A percentile compares a stretch with the other conserved stretches of the same genome.
These are phyloP conservation scores for Carterocephalus palaemon DNA, from an alignment of 2,888 invertebrate species.

Conservation along the genomic window DNA sequence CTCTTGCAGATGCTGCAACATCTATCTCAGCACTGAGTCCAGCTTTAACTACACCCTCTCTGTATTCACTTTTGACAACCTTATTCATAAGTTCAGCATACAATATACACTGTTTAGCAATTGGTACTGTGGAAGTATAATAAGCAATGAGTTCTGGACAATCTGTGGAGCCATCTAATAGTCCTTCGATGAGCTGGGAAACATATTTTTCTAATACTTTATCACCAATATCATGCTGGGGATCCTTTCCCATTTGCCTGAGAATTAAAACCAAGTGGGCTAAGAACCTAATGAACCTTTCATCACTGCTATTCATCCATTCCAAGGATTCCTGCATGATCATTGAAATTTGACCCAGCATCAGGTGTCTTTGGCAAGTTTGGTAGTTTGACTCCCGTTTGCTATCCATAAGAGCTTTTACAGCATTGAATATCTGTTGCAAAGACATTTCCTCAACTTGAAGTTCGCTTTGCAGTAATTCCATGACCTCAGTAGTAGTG, in stretches of 20 bases:
- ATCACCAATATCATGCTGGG: slow-evolving; percentile 85
- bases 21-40: slow-evolving; percentile 88
- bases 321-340: slow-evolving; percentile 84
- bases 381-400: slow-evolving; percentile 84
- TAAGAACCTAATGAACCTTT: slow-evolving; percentile 85
- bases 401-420: slow-evolving; percentile 68
- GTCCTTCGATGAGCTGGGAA: slow-evolving; percentile 81
- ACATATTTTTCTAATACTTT: slow-evolving; percentile 87
- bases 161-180: slow-evolving; percentile 73
- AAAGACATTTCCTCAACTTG: slow-evolving; percentile 60
- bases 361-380: slow-evolving; percentile 89
- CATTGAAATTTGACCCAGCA: slow-evolving; percentile 87
- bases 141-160: slow-evolving; percentile 90
- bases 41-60: slow-evolving; percentile 82
- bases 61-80: slow-evolving; percentile 81
- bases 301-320: slow-evolving; percentile 80
- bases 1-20: slow-evolving; percentile 89
- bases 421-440: slow-evolving; percentile 64
- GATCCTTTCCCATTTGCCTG: slow-evolving; percentile 86
- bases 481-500: slow-evolving; percentile 60
- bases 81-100: slow-evolving; percentile 85
- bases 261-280: slow-evolving; percentile 92
- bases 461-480: slow-evolving; percentile 60
- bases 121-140: slow-evolving; percentile 89
- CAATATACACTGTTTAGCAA: slow-evolving; percentile 65